Base-by-base conservation (phyloP, 2,888 invertebrate species). In the Carcina quercana region DNA sequence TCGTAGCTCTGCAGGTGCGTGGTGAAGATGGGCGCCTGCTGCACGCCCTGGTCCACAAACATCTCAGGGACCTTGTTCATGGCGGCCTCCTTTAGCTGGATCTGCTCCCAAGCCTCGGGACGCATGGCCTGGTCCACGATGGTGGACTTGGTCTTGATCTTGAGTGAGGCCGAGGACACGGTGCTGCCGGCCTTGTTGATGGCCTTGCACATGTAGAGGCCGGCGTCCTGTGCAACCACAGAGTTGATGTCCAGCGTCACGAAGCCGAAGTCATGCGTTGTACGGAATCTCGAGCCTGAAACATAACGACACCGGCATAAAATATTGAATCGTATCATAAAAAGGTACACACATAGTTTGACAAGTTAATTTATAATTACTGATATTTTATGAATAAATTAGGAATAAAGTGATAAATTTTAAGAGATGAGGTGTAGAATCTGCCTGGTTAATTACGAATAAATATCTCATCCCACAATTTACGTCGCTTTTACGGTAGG, bases 1-100 rank as follows among this genome's bases (percentile, higher is more conserved):
- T 95, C 95, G 55, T 87, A 89, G 70, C 93, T 92, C 74, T 93
- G 89, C 31, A 97, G 86, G 59, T 97, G 96, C 13, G 94, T 95
- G 2, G 95, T 96, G 61, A 97, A 97, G n/a, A 96, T 95, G 14
- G 97, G 97, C 27, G 97, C 95, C 71, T 96, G 94, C 62, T 93
- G 93, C 2, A 93, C 93, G 35, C 92, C 90, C 2, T 91, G 88
- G 56, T 95, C 95, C 12, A 93, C 87, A 65, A 94, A 94, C 91
- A 92, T 93, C 73, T 93, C 92, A 1, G 95, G 94, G 21, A 94
- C 94, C 64, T 90, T 91, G 64, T 94, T 94, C 92, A 94, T 93
- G 40, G 95, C 94, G 8, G 95, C 94, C 85, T 97, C 97, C 63
- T 96, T 94, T 17, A 93, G 80, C 59, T 93, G 93, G 53, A 95